phyloP scores from a whole-genome alignment of 2,888 invertebrate genomes.

The Athripsodes cinereus region DNA sequence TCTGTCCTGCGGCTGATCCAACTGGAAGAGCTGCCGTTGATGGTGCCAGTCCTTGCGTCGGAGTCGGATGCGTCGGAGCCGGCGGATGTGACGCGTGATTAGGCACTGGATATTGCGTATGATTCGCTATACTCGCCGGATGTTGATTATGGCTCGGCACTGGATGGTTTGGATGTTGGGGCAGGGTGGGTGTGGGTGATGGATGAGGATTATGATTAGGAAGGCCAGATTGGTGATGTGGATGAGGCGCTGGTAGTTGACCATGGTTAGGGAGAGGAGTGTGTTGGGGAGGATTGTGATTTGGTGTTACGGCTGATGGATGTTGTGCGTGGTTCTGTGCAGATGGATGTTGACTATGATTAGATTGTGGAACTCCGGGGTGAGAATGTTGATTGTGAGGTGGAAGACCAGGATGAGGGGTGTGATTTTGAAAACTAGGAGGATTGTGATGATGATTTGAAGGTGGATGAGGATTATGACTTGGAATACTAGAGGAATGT shows the following conservation, averaged over 20 bases:
- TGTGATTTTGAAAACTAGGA: slow-evolving; percentile 17
- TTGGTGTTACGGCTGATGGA: slow-evolving; percentile 25
- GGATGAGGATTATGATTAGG: slow-evolving; percentile 52
- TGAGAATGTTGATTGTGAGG: slow-evolving; percentile 26
- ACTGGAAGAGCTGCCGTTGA: slow-evolving; percentile 33
- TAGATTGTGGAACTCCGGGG: slow-evolving; percentile 26
- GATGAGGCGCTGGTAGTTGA: slow-evolving; percentile 20
- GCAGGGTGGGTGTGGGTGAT: slow-evolving; percentile 31
- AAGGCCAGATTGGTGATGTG: slow-evolving; percentile 30
- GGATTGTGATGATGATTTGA: slow-evolving; percentile 11
- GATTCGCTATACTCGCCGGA: slow-evolving; percentile 37
- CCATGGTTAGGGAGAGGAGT: slow-evolving; percentile 26
- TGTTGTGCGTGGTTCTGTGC: slow-evolving; percentile 25
- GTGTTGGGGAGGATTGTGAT: slow-evolving; percentile 25
- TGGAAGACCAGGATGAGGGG: slow-evolving; percentile 20
- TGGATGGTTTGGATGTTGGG: slow-evolving; percentile 31
- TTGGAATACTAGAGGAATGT: slow-evolving; percentile 18
- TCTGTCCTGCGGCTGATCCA: slow-evolving; percentile 32
- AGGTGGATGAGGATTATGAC: slow-evolving; percentile 24
- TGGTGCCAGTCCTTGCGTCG: slow-evolving; percentile 37
- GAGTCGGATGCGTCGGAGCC: slow-evolving; percentile 48
- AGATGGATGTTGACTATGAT: slow-evolving; percentile 27
- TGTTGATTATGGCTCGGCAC: slow-evolving; percentile 35
- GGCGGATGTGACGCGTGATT: slow-evolving; percentile 33
- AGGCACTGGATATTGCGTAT: slow-evolving; percentile 32